Conservation (phyloP, 1,140 invertebrate species). For the Bombus balteatus region DNA sequence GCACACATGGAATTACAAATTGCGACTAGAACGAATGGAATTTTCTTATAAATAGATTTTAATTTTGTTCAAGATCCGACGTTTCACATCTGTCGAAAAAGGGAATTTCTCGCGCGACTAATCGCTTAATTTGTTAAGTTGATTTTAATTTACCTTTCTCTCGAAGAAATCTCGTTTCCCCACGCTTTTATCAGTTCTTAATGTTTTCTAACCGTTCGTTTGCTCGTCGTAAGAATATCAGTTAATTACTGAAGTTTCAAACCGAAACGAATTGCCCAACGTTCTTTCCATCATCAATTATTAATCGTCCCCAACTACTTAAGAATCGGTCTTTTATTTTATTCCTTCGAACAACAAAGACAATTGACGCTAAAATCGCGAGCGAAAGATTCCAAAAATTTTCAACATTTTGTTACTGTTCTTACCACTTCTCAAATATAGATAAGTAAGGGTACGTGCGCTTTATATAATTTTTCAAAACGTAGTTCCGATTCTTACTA, state of each 20-base stretch:
- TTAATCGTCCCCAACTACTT: constrained; percentile 49
- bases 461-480: no score
- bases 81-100: neutral
- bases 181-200: constrained; percentile 16
- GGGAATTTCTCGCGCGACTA: neutral
- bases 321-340: constrained; percentile 16
- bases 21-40: neutral
- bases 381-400: no score
- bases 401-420: no score
- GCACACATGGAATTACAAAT: no score
- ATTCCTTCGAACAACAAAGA: neutral
- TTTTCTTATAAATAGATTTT: neutral
- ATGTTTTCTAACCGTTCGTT: constrained; percentile 22
- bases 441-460: no score
- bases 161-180: neutral
- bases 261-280: constrained; percentile 44
- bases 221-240: constrained; percentile 52
- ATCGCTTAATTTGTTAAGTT: constrained; percentile 16
- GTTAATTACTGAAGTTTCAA: constrained; percentile 60
- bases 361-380: neutral
- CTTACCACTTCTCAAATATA: neutral
- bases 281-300: constrained; percentile 46
- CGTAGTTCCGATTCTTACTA: no score
- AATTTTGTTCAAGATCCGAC: neutral
- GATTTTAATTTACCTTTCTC: neutral